These are phyloP conservation scores for Pseudorasbora parva DNA, from an alignment of 2,113 vertebrate species.

Conservation along the genomic window DNA sequence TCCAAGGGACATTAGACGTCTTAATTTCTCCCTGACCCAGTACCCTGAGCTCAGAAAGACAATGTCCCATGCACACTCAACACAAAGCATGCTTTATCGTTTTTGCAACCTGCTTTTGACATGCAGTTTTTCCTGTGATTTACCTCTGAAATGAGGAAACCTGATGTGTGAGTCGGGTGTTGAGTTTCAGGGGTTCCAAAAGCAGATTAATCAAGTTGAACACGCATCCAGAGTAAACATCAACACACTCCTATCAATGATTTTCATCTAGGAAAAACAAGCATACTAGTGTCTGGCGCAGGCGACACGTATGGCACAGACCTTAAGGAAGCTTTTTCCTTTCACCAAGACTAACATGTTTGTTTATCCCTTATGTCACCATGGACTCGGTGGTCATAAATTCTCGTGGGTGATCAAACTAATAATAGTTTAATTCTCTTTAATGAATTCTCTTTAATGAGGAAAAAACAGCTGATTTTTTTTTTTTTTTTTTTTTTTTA, in stretches of 20 bases:
- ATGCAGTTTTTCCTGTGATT: not conserved
- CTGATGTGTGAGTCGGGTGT: not conserved
- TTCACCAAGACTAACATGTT: not conserved
- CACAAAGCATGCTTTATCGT: not conserved
- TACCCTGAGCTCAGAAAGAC: not conserved
- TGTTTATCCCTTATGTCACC: not conserved
- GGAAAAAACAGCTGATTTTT: not conserved
- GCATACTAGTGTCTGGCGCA: not conserved
- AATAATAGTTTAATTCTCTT: not conserved
- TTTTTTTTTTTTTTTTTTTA: no score
- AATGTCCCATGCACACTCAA: not conserved
- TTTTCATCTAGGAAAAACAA: slow-evolving; percentile 3
- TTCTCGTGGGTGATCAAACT: not conserved
- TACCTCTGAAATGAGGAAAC: not conserved
- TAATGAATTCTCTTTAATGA: not conserved
- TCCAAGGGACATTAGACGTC: not conserved
- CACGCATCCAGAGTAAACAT: not conserved
- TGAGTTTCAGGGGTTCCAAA: not conserved
- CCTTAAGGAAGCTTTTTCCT: not conserved
- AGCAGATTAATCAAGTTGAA: not conserved
- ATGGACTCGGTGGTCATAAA: not conserved
- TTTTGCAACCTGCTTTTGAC: not conserved
- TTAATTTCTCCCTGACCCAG: not conserved
- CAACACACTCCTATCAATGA: slow-evolving; percentile 21
- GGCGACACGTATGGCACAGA: not conserved